Percentiles rank a stretch among this genome's conserved stretches.
Conservation (phyloP, 2,797 vertebrate species). For the Vespertilio murinus region DNA sequence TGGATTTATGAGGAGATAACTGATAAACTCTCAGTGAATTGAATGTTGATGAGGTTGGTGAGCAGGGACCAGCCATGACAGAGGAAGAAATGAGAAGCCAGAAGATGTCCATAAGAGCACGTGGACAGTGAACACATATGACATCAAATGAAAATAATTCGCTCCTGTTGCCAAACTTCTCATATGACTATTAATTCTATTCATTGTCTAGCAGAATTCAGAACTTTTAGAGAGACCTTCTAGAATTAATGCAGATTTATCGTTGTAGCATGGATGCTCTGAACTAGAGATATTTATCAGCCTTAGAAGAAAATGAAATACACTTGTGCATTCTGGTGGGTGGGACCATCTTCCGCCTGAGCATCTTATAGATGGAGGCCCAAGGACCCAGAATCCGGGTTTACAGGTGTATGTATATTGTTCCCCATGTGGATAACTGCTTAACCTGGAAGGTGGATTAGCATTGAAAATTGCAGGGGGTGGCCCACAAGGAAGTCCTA, state of each 20-base stretch:
- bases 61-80: not conserved
- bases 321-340: constrained; percentile 53
- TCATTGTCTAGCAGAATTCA: not conserved
- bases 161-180: not conserved
- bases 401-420: not conserved
- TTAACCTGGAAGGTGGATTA: accelerated
- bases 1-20: not conserved
- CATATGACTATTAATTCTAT: not conserved
- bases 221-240: not conserved
- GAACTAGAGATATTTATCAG: not conserved
- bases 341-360: constrained; percentile 49
- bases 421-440: constrained; percentile 7
- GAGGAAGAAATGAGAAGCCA: not conserved
- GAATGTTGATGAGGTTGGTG: not conserved
- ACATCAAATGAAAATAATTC: not conserved
- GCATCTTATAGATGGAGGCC: constrained; percentile 27
- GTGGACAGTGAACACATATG: not conserved
- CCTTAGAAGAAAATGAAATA: not conserved
- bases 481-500: constrained; percentile 52
- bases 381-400: constrained; percentile 29
- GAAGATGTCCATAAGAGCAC: not conserved
- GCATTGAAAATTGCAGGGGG: not conserved
- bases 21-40: not conserved
- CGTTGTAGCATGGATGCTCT: not conserved
- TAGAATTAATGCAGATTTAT: not conserved